phyloP scores from a whole-genome alignment of 1,140 invertebrate species.

The Brachystomella parvula region DNA sequence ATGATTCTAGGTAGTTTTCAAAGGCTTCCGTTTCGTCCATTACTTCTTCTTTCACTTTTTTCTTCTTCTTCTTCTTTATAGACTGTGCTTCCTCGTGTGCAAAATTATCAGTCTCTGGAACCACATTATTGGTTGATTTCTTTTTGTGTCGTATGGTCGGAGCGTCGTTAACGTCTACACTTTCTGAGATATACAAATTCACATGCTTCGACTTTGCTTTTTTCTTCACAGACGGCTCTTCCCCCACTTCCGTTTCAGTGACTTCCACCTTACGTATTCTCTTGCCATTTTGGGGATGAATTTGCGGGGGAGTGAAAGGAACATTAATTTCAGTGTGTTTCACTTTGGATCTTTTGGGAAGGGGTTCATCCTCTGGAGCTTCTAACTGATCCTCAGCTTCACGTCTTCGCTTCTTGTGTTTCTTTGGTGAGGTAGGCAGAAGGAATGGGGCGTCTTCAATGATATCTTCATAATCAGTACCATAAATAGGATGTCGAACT shows the following conservation, averaged over 20 bases:
- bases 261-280: too few species aligned
- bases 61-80: conserved; percentile 10
- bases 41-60: neutral
- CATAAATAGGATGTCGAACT: conserved; percentile 32
- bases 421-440: neutral
- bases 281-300: too few species aligned
- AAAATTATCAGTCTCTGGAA: too few species aligned
- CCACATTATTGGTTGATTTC: too few species aligned
- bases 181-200: too few species aligned
- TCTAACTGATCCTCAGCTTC: neutral
- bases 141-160: too few species aligned
- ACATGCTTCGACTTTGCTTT: too few species aligned
- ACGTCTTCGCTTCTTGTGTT: conserved; percentile 10
- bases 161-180: too few species aligned
- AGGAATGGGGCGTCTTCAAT: neutral
- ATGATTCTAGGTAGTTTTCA: neutral
- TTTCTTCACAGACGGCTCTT: too few species aligned
- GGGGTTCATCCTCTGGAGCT: neutral
- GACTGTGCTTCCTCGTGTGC: conserved; percentile 5
- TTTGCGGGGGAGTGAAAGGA: too few species aligned
- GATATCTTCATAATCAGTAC: conserved; percentile 15
- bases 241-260: too few species aligned
- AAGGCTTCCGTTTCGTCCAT: neutral
- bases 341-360: neutral
- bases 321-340: neutral